Evolutionary conservation across 2,797 vertebrate genomes (phyloP), one percentile per base, ranked within the genome.

Genomic region (Oreochromis mossambicus): DNA sequence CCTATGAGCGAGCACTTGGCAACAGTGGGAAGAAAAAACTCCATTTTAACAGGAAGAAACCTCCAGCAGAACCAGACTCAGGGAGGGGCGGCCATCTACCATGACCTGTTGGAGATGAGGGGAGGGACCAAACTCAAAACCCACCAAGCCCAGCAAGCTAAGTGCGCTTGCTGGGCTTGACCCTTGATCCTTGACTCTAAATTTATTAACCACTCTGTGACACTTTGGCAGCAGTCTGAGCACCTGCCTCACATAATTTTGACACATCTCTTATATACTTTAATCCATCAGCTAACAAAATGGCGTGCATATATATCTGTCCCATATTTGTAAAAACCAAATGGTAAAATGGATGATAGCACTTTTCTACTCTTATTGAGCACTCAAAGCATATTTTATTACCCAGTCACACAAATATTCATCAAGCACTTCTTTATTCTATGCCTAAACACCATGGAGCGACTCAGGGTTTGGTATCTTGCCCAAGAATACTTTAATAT

Each of bases 121-220:
- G 11, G 5, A 41, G 41, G 12, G 41, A 41, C 41, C 38, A 41
- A 41, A 41, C 38, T 12, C 12, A 11, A 41, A 38, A 9, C 36
- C 36, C 8, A 10, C 2, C 29, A 32, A 63, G 34, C 34, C 58
- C 11, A 66, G 29, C 15, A 54, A 54, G 83, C 83, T 75, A 32
- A 66, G 48, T 73, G 55, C 29, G 85, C 85, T 88, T 8, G 41
- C 56, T 91, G 85, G 89, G 87, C 86, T 70, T 43, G 38, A 70
- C 38, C 84, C 9, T 88, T 43, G 14, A 70, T 17, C 87, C 9
- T 88, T 92, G 88, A 92, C 90, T 88, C 1, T 32, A 70, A 34
- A 41, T 3, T 48, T 11, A 80, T 50, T 93, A 94, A 86, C 89
- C 94, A 91, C 76, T 73, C 14, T 38, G 50, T 77, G 73, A 51